phyloP scores from a whole-genome alignment of 2,888 invertebrate species.

The Oscheius myriophilus region DNA sequence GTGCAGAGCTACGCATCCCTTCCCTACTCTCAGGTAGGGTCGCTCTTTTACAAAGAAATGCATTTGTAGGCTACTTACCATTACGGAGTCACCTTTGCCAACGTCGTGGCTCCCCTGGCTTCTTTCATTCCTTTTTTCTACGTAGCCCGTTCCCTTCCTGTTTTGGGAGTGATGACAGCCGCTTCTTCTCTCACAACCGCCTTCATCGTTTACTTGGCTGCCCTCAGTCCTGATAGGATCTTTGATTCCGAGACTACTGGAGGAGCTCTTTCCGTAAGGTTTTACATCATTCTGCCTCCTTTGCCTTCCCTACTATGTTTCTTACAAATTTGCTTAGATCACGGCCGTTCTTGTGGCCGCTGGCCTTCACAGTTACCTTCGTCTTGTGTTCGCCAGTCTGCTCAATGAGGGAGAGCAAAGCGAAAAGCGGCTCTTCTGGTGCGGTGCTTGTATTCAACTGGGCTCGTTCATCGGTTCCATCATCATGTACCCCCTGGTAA shows the following conservation, averaged over 20 bases:
- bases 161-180: constrained; percentile 57
- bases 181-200: constrained; percentile 75
- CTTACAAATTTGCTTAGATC: constrained; percentile 36
- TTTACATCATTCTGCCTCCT: not conserved
- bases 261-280: constrained; percentile 40
- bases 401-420: constrained; percentile 61
- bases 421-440: constrained; percentile 71
- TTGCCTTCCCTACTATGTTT: not conserved
- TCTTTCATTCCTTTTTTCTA: constrained; percentile 77
- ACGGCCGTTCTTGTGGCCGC: constrained; percentile 47
- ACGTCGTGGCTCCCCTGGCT: constrained; percentile 84
- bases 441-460: constrained; percentile 72
- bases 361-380: constrained; percentile 71
- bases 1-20: constrained; percentile 84
- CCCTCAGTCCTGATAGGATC: constrained; percentile 77
- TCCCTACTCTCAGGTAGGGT: constrained; percentile 80
- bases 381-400: constrained; percentile 63
- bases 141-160: constrained; percentile 42
- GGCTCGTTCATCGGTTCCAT: constrained; percentile 73
- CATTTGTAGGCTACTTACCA: constrained; percentile 77
- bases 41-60: not conserved
- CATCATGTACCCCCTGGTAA: constrained; percentile 72
- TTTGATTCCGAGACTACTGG: constrained; percentile 38
- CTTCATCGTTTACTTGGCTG: constrained; percentile 80
- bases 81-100: constrained; percentile 81